A percentile compares a stretch with the other conserved stretches of the same genome.
Evolutionary conservation across 2,888 invertebrate genomes (phyloP).

Genomic region (Chalcis sispes): DNA sequence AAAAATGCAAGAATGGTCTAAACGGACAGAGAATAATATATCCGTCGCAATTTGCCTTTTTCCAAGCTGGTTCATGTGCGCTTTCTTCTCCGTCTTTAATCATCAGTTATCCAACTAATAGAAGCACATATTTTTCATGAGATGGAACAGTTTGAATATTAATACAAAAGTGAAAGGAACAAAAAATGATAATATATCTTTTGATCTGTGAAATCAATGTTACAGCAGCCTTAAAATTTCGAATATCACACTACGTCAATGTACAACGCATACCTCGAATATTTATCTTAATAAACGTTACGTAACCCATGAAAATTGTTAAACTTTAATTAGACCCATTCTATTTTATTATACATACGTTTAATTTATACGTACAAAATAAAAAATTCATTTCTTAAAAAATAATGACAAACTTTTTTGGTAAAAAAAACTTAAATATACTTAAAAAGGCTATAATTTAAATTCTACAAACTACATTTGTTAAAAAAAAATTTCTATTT

Average conservation of each 20-base stretch:
- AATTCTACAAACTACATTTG: too few relatives aligned
- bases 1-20: conserved; percentile 27
- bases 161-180: conserved; percentile 6
- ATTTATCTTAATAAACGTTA: conserved; percentile 58
- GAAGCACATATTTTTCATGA: conserved; percentile 55
- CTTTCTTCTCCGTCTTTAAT: conserved; percentile 48
- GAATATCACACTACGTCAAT: conserved; percentile 54
- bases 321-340: conserved; percentile 1
- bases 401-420: neutral
- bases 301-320: conserved; percentile 43
- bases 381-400: too few relatives aligned
- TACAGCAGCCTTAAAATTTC: conserved; percentile 55
- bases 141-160: conserved; percentile 35
- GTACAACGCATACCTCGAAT: conserved; percentile 57
- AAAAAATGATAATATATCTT: conserved; percentile 42
- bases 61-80: conserved; percentile 44
- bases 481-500: too few relatives aligned
- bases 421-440: too few relatives aligned
- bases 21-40: conserved; percentile 25
- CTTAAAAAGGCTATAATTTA: too few relatives aligned
- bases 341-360: neutral
- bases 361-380: neutral
- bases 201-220: conserved; percentile 53
- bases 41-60: conserved; percentile 54
- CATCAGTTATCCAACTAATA: conserved; percentile 50